Evolutionary conservation across 2,888 invertebrate species (phyloP).

Genomic region (Drosophila gaucha): DNA sequence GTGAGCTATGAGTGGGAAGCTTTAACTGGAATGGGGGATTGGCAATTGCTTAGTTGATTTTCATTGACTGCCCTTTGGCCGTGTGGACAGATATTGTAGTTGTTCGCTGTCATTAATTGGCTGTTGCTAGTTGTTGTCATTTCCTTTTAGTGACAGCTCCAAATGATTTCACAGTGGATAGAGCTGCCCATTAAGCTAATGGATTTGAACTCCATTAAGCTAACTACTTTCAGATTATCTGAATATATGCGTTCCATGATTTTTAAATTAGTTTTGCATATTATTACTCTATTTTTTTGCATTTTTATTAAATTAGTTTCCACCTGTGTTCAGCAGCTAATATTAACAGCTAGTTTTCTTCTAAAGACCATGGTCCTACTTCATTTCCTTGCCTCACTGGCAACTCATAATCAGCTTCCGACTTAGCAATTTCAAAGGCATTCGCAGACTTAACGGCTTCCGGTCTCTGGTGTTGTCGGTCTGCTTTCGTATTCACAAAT

Average conservation of each 20-base stretch:
- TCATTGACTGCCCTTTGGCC: slow-evolving; percentile 71
- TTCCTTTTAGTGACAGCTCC: slow-evolving; percentile 47
- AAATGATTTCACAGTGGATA: slow-evolving; percentile 47
- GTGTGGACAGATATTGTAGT: slow-evolving; percentile 67
- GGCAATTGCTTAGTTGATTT: slow-evolving; percentile 78
- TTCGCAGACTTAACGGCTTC: slow-evolving; percentile 26
- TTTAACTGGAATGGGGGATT: slow-evolving; percentile 32
- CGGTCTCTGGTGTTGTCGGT: slow-evolving; percentile 30
- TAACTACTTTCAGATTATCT: not conserved
- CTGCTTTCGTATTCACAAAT: slow-evolving; percentile 50
- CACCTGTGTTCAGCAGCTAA: slow-evolving; percentile 3
- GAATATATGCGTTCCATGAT: not conserved
- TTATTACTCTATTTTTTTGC: too few relatives aligned
- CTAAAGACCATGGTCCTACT: slow-evolving; percentile 30
- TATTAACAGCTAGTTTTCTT: not conserved
- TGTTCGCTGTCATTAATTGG: slow-evolving; percentile 75
- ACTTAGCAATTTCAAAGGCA: slow-evolving; percentile 34
- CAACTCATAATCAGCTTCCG: slow-evolving; percentile 62
- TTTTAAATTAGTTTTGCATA: not conserved
- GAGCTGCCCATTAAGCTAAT: slow-evolving; percentile 35
- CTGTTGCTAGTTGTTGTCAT: slow-evolving; percentile 50
- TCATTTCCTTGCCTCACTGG: slow-evolving; percentile 58
- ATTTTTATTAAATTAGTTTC: not conserved
- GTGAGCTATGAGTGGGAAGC: slow-evolving; percentile 4
- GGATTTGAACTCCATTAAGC: not conserved